These are phyloP conservation scores for Sebastes reedi DNA, from an alignment of 2,797 vertebrate species.

Conservation along the genomic window DNA sequence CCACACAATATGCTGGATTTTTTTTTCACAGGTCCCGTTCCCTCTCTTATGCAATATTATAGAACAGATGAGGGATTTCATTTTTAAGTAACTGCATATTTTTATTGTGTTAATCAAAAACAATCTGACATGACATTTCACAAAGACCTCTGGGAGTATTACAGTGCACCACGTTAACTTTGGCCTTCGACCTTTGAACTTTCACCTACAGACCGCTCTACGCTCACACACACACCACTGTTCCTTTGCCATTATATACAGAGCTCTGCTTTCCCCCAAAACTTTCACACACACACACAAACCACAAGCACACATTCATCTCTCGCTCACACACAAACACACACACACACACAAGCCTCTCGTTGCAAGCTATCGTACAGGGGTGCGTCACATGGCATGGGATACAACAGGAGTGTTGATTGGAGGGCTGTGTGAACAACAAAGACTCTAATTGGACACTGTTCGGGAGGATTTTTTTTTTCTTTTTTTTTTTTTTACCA, in stretches of 20 bases:
- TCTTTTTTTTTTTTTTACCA: conserved; percentile 12
- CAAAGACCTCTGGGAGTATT: conserved; percentile 78
- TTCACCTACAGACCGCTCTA: conserved; percentile 52
- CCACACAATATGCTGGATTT: neutral
- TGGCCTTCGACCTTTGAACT: conserved; percentile 76
- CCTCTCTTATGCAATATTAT: too few species aligned
- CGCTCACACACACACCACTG: conserved; percentile 23
- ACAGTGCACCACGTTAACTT: conserved; percentile 83
- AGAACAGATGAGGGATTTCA: neutral
- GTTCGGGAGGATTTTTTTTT: conserved; percentile 31
- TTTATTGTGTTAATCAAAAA: conserved; percentile 88
- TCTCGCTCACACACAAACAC: conserved; percentile 19
- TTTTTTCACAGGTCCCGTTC: fast-evolving
- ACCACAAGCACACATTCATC: conserved; percentile 24
- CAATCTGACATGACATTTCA: conserved; percentile 81
- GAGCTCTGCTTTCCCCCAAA: conserved; percentile 59
- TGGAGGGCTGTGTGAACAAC: conserved; percentile 53
- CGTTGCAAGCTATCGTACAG: conserved; percentile 36
- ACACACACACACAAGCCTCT: conserved; percentile 41
- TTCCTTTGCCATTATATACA: conserved; percentile 62
- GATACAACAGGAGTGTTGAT: conserved; percentile 50
- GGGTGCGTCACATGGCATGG: conserved; percentile 62
- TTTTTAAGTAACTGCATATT: conserved; percentile 76
- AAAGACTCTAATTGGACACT: conserved; percentile 51
- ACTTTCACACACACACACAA: conserved; percentile 15